Evolutionary conservation across 2,113 vertebrate genomes (phyloP).

Genomic region (Pelecanus crispus): DNA sequence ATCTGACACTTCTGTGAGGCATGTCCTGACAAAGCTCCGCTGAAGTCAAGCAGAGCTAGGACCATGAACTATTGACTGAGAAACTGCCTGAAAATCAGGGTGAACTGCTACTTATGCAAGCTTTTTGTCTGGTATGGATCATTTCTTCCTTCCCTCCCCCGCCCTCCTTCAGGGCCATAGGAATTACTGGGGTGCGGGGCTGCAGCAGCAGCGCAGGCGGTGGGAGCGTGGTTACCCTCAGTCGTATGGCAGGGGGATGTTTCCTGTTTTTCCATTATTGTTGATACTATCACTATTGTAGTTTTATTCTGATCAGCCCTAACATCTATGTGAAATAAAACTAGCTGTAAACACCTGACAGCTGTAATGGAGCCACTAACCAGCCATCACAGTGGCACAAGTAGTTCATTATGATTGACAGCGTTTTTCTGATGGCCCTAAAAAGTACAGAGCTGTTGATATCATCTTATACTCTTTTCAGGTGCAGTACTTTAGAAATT

Average conservation of each 20-base stretch:
- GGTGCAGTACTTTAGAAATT: conserved; percentile 1
- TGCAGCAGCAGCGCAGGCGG: neutral
- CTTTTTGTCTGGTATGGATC: neutral
- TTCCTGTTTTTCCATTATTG: neutral
- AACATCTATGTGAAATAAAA: neutral
- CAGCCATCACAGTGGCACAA: neutral
- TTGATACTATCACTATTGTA: neutral
- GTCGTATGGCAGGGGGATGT: accelerated
- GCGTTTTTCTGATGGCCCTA: conserved; percentile 17
- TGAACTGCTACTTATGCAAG: neutral
- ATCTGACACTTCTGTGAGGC: neutral
- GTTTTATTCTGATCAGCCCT: neutral
- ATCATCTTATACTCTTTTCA: conserved; percentile 28
- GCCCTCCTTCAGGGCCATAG: neutral
- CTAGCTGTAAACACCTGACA: neutral
- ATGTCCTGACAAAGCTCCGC: neutral
- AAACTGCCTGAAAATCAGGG: neutral
- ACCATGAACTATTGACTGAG: neutral
- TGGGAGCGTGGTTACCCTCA: neutral
- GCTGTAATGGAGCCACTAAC: neutral
- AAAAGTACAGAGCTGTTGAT: neutral
- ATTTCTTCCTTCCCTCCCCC: neutral
- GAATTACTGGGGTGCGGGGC: neutral
- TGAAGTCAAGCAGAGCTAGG: neutral
- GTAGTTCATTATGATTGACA: neutral